Evolutionary conservation across 1,140 invertebrate species (phyloP).

Genomic region (Parasteatoda tepidariorum): DNA sequence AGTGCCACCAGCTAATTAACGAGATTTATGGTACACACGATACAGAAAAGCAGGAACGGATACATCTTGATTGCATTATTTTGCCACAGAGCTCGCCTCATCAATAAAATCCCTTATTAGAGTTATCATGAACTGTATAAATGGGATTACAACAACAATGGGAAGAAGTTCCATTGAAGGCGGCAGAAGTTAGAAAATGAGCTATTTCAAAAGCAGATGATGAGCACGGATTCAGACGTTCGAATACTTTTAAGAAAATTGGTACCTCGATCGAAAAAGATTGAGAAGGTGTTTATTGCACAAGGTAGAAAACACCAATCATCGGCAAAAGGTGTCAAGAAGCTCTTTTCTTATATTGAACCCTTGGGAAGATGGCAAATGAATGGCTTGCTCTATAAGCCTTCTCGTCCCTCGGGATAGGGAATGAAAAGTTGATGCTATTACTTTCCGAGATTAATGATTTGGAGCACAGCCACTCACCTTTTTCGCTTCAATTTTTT

Average conservation of each 20-base stretch:
- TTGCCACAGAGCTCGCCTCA: too few species aligned
- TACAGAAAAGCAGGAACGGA: too few species aligned
- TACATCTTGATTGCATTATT: too few species aligned
- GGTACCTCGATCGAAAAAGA: conserved; percentile 13
- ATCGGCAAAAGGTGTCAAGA: conserved; percentile 49
- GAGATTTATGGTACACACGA: too few species aligned
- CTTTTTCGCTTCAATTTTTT: conserved; percentile 2
- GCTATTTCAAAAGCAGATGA: too few species aligned
- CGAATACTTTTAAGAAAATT: conserved; percentile 21
- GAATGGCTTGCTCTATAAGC: conserved; percentile 12
- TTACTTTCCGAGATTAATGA: conserved; percentile 59
- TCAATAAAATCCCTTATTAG: too few species aligned
- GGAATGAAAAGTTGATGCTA: conserved; percentile 46
- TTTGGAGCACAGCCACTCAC: conserved; percentile 52
- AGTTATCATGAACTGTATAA: too few species aligned
- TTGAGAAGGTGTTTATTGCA: conserved; percentile 51
- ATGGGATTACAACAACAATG: too few species aligned
- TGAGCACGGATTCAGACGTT: not conserved
- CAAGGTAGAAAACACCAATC: conserved; percentile 41
- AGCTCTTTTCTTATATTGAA: conserved; percentile 57
- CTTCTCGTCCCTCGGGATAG: conserved; percentile 11
- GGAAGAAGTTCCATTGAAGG: too few species aligned
- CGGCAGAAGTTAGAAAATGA: not conserved
- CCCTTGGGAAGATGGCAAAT: conserved; percentile 43
- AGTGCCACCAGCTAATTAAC: too few species aligned